Evolutionary conservation across 2,888 invertebrate species (phyloP), one percentile per base, ranked within the genome.

Genomic region (Xylocampa areola): DNA sequence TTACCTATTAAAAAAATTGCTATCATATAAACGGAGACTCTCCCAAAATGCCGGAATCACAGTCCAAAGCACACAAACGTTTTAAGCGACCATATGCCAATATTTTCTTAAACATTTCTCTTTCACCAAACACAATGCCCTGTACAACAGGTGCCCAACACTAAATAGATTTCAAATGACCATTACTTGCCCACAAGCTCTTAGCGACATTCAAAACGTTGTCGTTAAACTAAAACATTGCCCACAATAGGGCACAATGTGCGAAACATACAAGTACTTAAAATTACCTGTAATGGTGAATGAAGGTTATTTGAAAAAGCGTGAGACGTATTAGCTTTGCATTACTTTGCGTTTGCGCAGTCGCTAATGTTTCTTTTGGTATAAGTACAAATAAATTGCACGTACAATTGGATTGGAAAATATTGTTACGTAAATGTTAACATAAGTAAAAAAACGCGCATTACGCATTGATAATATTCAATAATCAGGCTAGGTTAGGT

Each of bases 111-210:
- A 49, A 49, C 43, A 45, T 58, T 68, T 59, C 65, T 60, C 53
- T 63, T 54, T 66, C 36, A 44, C 30, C 23, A 45, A 55, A 68
- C 52, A 68, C 52, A 68, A 67, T 43, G 25, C 49, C 13, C 43
- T 44, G 29, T 59, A 59, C 47, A 43, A 55, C 68, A 48, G 50
- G 55, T 67, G 55, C 50, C 47, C 13, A 41, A 27, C 43, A 54
- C 52, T 51, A 59, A 57, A 63, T 57, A 59, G 57, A 51, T 62
- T 73, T 40, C 40, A 50, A 49, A 73, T 48, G 36, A 32, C 59
- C 35, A 57, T 68, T 62, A 57, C 62, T 45, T 29, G 21, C 10
- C 14, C 6, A 32, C 54, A 58, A 62, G 71, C 67, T 70, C 67
- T 70, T 53, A 69, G 52, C 33, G 52, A 55, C 47, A 47, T 57